A percentile compares a stretch with the other conserved stretches of the same genome.
These are phyloP conservation scores for Arctocebus calabarensis DNA, from an alignment of 2,797 vertebrate genomes.

Conservation along the genomic window DNA sequence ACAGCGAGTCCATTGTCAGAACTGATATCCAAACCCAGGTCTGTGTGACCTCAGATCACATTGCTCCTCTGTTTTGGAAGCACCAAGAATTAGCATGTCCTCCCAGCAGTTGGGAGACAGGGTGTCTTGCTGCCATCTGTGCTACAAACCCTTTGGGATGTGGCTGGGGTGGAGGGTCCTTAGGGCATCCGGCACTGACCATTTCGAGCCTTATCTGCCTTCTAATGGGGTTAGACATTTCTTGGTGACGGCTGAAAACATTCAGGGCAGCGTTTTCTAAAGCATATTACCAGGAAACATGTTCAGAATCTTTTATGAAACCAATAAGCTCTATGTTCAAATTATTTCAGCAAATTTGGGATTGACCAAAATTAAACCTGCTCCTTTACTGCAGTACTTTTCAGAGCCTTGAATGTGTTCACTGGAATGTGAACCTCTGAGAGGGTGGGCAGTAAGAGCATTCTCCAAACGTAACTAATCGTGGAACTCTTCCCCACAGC, in stretches of 20 bases:
- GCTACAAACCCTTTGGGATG: background rate
- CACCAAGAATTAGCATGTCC: background rate
- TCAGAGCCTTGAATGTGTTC: background rate
- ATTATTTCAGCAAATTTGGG: background rate
- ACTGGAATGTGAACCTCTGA: accelerated
- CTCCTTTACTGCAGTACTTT: background rate
- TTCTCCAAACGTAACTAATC: background rate
- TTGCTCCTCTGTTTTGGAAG: background rate
- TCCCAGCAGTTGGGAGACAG: background rate
- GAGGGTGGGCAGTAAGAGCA: accelerated
- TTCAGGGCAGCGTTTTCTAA: background rate
- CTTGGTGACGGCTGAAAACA: background rate
- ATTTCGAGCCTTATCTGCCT: background rate
- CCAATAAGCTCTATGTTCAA: background rate
- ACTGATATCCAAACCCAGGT: no score
- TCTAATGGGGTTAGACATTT: background rate
- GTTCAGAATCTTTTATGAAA: background rate
- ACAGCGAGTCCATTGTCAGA: background rate
- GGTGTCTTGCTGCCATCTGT: background rate
- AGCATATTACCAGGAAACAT: background rate
- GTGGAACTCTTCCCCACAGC: background rate
- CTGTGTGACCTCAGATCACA: background rate
- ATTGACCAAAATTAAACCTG: background rate
- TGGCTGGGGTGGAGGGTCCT: background rate
- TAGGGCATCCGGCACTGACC: background rate